Evolutionary conservation across 37 sponge, comb jelly and placozoan species (phyloP).

Genomic region (Corticium candelabrum): DNA sequence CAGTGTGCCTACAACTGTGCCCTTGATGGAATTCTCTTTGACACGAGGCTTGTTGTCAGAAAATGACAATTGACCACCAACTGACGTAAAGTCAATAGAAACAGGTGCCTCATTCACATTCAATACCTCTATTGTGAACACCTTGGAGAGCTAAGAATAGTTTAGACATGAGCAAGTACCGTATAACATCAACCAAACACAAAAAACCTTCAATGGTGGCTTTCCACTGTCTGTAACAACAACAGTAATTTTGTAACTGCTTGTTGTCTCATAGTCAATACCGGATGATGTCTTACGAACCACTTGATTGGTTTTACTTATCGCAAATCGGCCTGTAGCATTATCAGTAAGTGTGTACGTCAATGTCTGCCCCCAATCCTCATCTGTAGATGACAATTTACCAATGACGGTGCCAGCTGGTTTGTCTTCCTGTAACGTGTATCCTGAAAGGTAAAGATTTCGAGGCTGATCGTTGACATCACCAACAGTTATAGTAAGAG

Average conservation of each 20-base stretch:
- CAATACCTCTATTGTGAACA: background rate
- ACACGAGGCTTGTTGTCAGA: background rate
- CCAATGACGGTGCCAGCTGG: background rate
- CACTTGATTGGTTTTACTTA: background rate
- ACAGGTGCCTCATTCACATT: slow-evolving; percentile 1
- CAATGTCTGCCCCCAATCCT: background rate
- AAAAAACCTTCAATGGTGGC: background rate
- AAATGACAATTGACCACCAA: slow-evolving; percentile 1
- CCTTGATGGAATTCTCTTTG: background rate
- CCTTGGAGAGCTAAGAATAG: too few relatives aligned
- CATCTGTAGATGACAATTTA: background rate
- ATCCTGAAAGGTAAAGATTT: background rate
- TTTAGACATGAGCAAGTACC: too few relatives aligned
- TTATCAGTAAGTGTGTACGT: slow-evolving; percentile 7
- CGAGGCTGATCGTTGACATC: slow-evolving; percentile 9
- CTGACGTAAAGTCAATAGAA: background rate
- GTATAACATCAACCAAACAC: too few relatives aligned
- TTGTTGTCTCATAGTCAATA: background rate
- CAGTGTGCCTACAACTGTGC: background rate
- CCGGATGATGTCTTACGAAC: background rate
- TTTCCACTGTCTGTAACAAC: background rate
- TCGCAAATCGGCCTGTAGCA: background rate
- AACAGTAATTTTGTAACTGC: background rate
- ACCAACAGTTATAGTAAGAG: background rate
- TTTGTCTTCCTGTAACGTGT: slow-evolving; percentile 3